These are phyloP conservation scores for Dendrolimus punctatus DNA, from an alignment of 1,140 invertebrate species.

Conservation along the genomic window DNA sequence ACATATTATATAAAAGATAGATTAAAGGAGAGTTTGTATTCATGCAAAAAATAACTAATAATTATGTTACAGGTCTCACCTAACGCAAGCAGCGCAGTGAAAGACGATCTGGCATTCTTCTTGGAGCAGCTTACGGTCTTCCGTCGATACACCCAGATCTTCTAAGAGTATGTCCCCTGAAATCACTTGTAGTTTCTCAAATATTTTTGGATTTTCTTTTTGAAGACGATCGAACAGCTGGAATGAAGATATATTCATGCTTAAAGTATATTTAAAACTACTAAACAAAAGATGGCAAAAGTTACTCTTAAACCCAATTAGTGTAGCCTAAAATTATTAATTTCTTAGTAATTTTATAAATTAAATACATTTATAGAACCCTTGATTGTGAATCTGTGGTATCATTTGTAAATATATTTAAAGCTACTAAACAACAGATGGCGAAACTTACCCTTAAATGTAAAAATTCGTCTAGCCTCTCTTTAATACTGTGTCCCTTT, in stretches of 20 bases:
- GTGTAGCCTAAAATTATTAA: conserved; percentile 64
- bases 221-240: conserved; percentile 82
- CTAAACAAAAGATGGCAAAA: conserved; percentile 20
- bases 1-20: no score
- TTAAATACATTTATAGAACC: neutral
- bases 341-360: no score
- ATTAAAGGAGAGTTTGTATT: no score
- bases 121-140: conserved; percentile 73
- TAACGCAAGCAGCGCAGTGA: conserved; percentile 92
- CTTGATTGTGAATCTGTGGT: neutral
- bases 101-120: conserved; percentile 85
- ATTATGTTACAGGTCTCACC: conserved; percentile 25
- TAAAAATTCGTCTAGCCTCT: conserved; percentile 77
- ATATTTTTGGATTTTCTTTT: conserved; percentile 72
- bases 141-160: conserved; percentile 80
- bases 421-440: conserved; percentile 18
- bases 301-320: conserved; percentile 73
- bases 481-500: conserved; percentile 79
- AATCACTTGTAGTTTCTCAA: conserved; percentile 84
- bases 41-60: neutral
- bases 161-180: conserved; percentile 88
- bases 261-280: neutral
- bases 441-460: conserved; percentile 65
- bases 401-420: neutral
- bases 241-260: conserved; percentile 8